A percentile compares a stretch with the other conserved stretches of the same genome.
phyloP scores from a whole-genome alignment of 2,797 vertebrate genomes.

The Helostoma temminkii region DNA sequence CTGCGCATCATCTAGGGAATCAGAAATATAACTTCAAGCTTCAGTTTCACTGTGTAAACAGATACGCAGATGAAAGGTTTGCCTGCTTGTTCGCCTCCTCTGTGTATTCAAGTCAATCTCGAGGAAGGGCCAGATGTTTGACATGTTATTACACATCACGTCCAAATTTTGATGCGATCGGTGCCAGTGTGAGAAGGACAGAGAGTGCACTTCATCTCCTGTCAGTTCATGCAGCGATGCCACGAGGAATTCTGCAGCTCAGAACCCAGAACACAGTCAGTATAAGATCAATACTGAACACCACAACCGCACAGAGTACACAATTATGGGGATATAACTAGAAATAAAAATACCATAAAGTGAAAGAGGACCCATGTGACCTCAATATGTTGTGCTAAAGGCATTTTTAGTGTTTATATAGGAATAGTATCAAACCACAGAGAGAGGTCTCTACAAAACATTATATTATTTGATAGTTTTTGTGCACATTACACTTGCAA shows the following conservation, averaged over 20 bases:
- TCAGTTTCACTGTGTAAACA: conserved; percentile 48
- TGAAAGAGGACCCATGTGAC: conserved; percentile 36
- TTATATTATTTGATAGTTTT: too few relatives aligned
- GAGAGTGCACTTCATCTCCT: conserved; percentile 6
- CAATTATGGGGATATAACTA: conserved; percentile 52
- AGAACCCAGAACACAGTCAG: conserved; percentile 46
- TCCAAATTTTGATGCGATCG: conserved; percentile 40
- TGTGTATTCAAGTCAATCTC: conserved; percentile 54
- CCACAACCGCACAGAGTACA: conserved; percentile 41
- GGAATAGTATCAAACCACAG: conserved; percentile 28
- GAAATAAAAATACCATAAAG: conserved; percentile 57
- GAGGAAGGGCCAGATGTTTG: conserved; percentile 48
- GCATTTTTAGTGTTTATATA: conserved; percentile 21
- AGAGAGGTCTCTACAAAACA: conserved; percentile 12
- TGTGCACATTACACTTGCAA: too few relatives aligned
- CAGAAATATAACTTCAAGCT: conserved; percentile 53
- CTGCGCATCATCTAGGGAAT: conserved; percentile 67
- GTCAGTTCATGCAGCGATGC: conserved; percentile 17
- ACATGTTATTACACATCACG: conserved; percentile 33
- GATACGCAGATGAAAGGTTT: conserved; percentile 59
- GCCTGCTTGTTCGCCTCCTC: conserved; percentile 49
- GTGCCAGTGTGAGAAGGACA: conserved; percentile 35
- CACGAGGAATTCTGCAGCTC: conserved; percentile 34
- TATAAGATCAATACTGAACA: conserved; percentile 34
- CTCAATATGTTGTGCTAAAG: conserved; percentile 28